phyloP scores from a whole-genome alignment of 2,888 invertebrate species.

The Teleiodes luculella region DNA sequence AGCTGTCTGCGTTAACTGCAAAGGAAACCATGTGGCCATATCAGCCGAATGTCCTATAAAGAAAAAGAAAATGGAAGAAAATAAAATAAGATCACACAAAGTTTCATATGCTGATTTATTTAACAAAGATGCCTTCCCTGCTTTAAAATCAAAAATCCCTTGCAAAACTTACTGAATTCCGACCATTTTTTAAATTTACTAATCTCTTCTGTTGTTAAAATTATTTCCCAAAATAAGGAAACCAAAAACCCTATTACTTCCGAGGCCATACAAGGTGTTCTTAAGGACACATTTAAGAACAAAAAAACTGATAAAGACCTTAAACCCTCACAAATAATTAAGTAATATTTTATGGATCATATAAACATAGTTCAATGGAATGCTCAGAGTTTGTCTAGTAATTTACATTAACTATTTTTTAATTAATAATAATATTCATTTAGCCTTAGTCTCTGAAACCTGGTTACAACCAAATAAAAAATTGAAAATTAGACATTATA shows the following conservation, averaged over 20 bases:
- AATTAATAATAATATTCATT: slow-evolving; percentile 9
- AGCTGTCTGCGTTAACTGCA: slow-evolving; percentile 12
- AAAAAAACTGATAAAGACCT: too few relatives aligned
- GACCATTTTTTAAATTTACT: too few relatives aligned
- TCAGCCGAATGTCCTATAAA: slow-evolving; percentile 10
- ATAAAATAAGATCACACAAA: background rate
- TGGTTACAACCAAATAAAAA: slow-evolving; percentile 12
- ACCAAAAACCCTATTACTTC: too few relatives aligned
- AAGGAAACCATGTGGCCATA: slow-evolving; percentile 13
- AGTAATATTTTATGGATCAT: slow-evolving; percentile 11
- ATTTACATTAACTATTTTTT: slow-evolving; percentile 10
- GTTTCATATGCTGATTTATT: slow-evolving; percentile 8
- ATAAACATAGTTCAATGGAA: slow-evolving; percentile 18
- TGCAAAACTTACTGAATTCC: too few relatives aligned
- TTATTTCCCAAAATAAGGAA: too few relatives aligned
- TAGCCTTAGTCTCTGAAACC: slow-evolving; percentile 13
- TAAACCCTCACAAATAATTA: background rate
- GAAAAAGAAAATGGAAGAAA: slow-evolving; percentile 12
- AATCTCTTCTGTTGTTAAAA: too few relatives aligned
- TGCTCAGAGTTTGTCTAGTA: slow-evolving; percentile 15
- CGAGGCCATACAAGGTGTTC: too few relatives aligned
- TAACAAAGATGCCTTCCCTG: background rate
- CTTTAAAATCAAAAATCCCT: background rate
- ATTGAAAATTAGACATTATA: too few relatives aligned
- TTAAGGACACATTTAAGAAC: too few relatives aligned